Base-by-base conservation (phyloP, 2,797 vertebrate genomes). In the Moxostoma hubbsi region DNA sequence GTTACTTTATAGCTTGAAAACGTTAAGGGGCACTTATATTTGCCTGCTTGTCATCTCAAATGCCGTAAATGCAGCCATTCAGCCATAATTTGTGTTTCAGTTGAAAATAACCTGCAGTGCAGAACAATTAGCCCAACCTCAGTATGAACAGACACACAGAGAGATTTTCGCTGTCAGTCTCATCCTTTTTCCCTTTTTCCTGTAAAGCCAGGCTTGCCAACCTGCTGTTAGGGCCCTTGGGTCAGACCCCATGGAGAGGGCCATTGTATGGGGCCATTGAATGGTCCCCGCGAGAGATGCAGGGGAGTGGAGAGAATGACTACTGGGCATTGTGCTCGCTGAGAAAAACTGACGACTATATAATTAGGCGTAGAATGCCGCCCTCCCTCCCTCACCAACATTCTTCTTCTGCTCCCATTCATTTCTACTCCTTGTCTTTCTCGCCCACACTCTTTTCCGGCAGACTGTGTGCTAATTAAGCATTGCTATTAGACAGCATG, bases 401-500 rank as follows among this genome's bases (percentile, higher is more conserved):
- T 90, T 89, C 90, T 87, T 83, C 77, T 82, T 81, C 75, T 57
- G 79, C 55, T 87, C 89, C 80, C 84, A 81, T 84, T 85, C 91
- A 79, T 89, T 91, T 88, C 80, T 88, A 87, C 84, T 87, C 87
- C 81, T 81, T 77, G 62, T 78, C 71, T 75, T 65, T 57, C 46
- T 73, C 54, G 59, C 79, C 75, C 67, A 68, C 61, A 70, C 85
- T 87, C 90, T 88, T 89, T 90, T 86, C 88, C 86, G 87, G 84
- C 89, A 90, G 92, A 94, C 91, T 92, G 92, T 93, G 88, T 91
- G 90, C 93, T 94, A 94, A 94, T 94, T 94, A 94, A 94, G 91
- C 90, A 75, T 91, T 92, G 93, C 91, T 91, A 94, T 94, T 94
- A 94, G 92, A 92, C 93, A 93, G 91, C 90, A 90, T 94, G 90